Percentiles rank a stretch among this genome's conserved stretches.
Evolutionary conservation across 2,888 invertebrate species (phyloP).

Genomic region (Sussaba pulchella): DNA sequence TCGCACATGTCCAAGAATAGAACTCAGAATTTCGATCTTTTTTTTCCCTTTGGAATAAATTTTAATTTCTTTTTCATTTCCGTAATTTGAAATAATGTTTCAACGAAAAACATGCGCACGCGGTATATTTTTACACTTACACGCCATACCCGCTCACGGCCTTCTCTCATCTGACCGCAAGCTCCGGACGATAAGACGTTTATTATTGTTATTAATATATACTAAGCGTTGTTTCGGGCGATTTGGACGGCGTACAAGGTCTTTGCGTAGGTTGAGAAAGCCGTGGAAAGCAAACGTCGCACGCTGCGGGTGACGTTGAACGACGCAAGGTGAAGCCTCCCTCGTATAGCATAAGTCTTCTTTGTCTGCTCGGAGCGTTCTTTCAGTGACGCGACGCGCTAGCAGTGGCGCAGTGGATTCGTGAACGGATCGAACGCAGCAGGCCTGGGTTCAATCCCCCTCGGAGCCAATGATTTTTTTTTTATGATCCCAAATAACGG

Average conservation of each 20-base stretch:
- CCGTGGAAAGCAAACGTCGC: constrained; percentile 15
- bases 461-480: too few relatives aligned
- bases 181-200: constrained; percentile 32
- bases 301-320: not conserved
- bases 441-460: too few relatives aligned
- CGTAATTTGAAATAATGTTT: too few relatives aligned
- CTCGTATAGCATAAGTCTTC: not conserved
- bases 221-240: constrained; percentile 25
- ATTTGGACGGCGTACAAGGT: constrained; percentile 28
- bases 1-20: too few relatives aligned
- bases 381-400: not conserved
- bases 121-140: constrained; percentile 21
- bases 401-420: too few relatives aligned
- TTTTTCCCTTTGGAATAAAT: too few relatives aligned
- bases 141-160: constrained; percentile 33
- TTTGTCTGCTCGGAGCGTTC: constrained; percentile 1
- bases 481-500: too few relatives aligned
- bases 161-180: constrained; percentile 50
- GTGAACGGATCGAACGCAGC: too few relatives aligned
- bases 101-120: constrained; percentile 29
- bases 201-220: constrained; percentile 45
- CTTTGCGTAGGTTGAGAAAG: constrained; percentile 15
- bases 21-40: too few relatives aligned
- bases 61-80: too few relatives aligned
- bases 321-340: constrained; percentile 3